phyloP scores from a whole-genome alignment of 2,888 invertebrate genomes.

The Biston stratarius region DNA sequence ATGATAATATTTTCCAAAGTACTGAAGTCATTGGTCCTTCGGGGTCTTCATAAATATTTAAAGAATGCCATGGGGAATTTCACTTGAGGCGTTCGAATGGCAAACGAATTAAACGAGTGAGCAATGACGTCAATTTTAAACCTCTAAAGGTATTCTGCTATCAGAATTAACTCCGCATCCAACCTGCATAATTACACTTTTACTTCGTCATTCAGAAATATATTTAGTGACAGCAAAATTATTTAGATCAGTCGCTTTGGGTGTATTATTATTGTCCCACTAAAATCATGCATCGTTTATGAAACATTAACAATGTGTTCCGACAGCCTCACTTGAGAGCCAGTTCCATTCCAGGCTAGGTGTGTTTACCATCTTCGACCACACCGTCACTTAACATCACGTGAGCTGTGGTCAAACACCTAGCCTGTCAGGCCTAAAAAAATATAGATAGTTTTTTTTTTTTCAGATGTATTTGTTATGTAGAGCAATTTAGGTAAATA shows the following conservation, averaged over 20 bases:
- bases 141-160: conserved; percentile 15
- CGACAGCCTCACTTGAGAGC: too few relatives aligned
- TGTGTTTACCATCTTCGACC: too few relatives aligned
- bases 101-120: conserved; percentile 30
- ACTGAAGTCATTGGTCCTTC: conserved; percentile 72
- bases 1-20: conserved; percentile 70
- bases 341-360: too few relatives aligned
- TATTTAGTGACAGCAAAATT: neutral
- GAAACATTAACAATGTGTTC: neutral
- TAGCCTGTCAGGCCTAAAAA: too few relatives aligned
- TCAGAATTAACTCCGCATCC: conserved; percentile 2
- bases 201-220: neutral
- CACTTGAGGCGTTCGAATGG: conserved; percentile 62
- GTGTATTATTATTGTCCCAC: neutral
- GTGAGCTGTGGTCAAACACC: too few relatives aligned
- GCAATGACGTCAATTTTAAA: conserved; percentile 14
- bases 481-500: too few relatives aligned
- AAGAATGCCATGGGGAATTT: conserved; percentile 69
- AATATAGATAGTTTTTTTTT: too few relatives aligned
- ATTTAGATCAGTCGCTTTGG: neutral
- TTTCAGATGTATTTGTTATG: too few relatives aligned
- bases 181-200: neutral
- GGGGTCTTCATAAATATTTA: conserved; percentile 77
- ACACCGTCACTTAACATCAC: too few relatives aligned
- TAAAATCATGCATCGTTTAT: neutral